Evolutionary conservation across 2,113 vertebrate genomes (phyloP).

Genomic region (Dipodomys merriami): DNA sequence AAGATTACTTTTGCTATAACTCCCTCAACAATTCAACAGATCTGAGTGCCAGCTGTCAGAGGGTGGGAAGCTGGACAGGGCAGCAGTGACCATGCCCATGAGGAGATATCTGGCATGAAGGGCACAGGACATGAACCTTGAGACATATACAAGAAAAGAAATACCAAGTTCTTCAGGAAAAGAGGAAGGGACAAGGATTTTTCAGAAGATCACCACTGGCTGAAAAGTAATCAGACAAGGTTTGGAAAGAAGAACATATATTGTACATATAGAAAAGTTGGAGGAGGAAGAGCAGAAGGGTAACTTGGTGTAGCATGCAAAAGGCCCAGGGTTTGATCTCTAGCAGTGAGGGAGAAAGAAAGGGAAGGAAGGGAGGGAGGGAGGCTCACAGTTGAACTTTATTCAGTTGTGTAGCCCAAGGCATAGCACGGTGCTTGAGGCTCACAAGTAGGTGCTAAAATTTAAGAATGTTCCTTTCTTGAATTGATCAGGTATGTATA

Average conservation of each 20-base stretch:
- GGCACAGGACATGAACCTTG: too few species aligned
- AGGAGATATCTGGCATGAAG: neutral
- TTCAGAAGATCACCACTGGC: neutral
- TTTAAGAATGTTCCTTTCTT: neutral
- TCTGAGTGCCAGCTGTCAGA: neutral
- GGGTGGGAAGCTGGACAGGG: neutral
- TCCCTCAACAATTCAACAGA: conserved; percentile 8
- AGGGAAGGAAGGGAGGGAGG: too few species aligned
- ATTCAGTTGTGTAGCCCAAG: neutral
- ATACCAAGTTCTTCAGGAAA: neutral
- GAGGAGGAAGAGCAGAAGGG: neutral
- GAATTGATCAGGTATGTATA: neutral
- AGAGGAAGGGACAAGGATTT: neutral
- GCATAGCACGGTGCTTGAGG: neutral
- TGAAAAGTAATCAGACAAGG: conserved; percentile 7
- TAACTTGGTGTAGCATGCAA: neutral
- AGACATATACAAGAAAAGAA: neutral
- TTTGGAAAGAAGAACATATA: neutral
- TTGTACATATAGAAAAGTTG: neutral
- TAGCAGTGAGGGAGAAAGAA: too few species aligned
- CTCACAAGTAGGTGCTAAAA: neutral
- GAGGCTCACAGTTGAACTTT: neutral
- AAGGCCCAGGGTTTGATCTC: neutral
- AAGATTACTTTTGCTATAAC: conserved; percentile 17
- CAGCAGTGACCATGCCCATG: fast-evolving